These are phyloP conservation scores for Casuarius casuarius DNA, from an alignment of 2,113 vertebrate species.

Conservation along the genomic window DNA sequence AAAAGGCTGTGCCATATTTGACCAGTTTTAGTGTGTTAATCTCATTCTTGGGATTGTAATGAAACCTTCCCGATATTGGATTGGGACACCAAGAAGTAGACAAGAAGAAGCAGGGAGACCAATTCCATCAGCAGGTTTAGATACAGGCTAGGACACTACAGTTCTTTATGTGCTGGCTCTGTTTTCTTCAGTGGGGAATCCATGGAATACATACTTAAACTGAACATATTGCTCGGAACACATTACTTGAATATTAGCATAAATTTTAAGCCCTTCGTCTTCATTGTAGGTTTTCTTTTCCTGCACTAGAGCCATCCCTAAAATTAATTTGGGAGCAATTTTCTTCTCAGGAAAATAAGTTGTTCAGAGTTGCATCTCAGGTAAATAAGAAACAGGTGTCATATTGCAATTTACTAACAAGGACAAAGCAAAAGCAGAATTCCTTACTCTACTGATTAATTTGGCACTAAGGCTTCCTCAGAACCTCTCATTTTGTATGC, in stretches of 20 bases:
- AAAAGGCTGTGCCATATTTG: too few species aligned
- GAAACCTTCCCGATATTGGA: too few species aligned
- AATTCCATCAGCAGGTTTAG: not conserved
- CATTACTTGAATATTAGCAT: not conserved
- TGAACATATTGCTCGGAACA: not conserved
- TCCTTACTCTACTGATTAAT: conserved; percentile 57
- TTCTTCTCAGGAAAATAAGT: conserved; percentile 51
- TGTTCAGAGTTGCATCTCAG: not conserved
- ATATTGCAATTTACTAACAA: conserved; percentile 27
- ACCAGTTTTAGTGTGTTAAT: too few species aligned
- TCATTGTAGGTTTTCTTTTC: not conserved
- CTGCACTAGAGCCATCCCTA: not conserved
- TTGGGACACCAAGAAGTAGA: not conserved
- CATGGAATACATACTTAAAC: not conserved
- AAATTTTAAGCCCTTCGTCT: conserved; percentile 26
- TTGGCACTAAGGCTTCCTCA: conserved; percentile 50
- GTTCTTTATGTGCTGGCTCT: not conserved
- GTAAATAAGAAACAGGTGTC: conserved; percentile 35
- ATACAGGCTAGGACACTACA: not conserved
- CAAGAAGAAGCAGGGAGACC: not conserved
- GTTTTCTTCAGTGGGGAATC: not conserved
- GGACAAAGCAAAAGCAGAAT: conserved; percentile 38
- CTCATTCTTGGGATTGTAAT: too few species aligned
- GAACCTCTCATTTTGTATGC: conserved; percentile 5
- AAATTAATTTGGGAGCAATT: conserved; percentile 26